Evolutionary conservation across 2,113 vertebrate genomes (phyloP).

Genomic region (Pyxicephalus adspersus): DNA sequence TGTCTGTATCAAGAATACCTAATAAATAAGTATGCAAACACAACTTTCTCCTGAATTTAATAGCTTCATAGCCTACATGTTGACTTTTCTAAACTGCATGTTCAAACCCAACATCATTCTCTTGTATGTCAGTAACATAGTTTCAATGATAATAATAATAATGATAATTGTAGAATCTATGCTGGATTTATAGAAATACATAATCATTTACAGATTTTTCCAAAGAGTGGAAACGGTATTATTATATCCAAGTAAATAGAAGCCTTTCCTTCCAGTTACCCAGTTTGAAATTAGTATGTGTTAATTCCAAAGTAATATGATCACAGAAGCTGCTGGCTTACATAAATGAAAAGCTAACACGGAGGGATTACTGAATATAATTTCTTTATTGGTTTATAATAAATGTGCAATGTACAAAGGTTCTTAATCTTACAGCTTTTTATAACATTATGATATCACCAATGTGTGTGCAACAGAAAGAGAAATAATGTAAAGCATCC

Average conservation of each 20-base stretch:
- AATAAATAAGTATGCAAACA: too few species aligned
- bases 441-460: slow-evolving; percentile 12
- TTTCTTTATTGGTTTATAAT: slow-evolving; percentile 52
- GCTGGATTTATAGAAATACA: not conserved
- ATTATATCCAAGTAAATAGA: slow-evolving; percentile 14
- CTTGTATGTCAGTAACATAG: too few species aligned
- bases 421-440: slow-evolving; percentile 2
- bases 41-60: too few species aligned
- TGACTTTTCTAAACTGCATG: too few species aligned
- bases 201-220: not conserved
- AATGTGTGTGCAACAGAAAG: not conserved
- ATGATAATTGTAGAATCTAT: too few species aligned
- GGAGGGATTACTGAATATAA: slow-evolving; percentile 37
- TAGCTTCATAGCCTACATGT: too few species aligned
- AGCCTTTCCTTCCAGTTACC: not conserved
- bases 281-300: slow-evolving; percentile 29
- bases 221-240: not conserved
- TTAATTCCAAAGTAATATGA: slow-evolving; percentile 47
- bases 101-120: too few species aligned
- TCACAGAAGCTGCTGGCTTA: slow-evolving; percentile 30
- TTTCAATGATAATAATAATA: too few species aligned
- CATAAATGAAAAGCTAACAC: slow-evolving; percentile 51
- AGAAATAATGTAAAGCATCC: slow-evolving; percentile 1
- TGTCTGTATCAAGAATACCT: too few species aligned
- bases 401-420: slow-evolving; percentile 38